A percentile compares a stretch with the other conserved stretches of the same genome.
Evolutionary conservation across 2,797 vertebrate species (phyloP).

Genomic region (Periophthalmus magnuspinnatus): DNA sequence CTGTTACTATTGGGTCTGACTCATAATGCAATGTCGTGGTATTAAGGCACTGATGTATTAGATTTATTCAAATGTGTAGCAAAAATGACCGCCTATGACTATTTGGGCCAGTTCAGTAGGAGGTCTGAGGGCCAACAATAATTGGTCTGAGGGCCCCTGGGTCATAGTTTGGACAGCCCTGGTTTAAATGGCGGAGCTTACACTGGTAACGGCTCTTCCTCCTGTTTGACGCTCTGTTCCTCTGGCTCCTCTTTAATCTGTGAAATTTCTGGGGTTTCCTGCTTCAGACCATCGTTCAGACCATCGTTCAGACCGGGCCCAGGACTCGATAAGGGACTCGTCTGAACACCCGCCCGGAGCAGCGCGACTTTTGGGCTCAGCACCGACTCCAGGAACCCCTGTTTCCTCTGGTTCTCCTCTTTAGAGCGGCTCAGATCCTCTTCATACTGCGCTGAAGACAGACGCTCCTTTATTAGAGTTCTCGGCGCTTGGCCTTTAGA

Average conservation of each 20-base stretch:
- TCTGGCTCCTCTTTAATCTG: background rate
- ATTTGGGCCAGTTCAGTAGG: too few species aligned
- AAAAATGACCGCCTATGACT: background rate
- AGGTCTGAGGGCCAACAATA: too few species aligned
- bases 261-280: background rate
- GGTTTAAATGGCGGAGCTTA: background rate
- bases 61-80: background rate
- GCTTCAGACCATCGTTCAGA: background rate
- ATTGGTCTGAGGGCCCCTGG: too few species aligned
- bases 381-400: too few species aligned
- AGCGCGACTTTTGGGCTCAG: background rate
- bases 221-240: background rate
- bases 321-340: background rate
- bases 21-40: background rate
- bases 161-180: background rate
- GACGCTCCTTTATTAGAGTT: background rate
- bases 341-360: background rate
- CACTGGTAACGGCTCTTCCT: background rate
- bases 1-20: background rate
- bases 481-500: background rate
- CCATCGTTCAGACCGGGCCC: background rate
- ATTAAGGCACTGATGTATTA: background rate
- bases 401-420: background rate
- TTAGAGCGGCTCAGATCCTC: background rate
- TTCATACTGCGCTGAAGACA: background rate